phyloP scores from a whole-genome alignment of 1,140 invertebrate genomes.

The Prorops nasuta region DNA sequence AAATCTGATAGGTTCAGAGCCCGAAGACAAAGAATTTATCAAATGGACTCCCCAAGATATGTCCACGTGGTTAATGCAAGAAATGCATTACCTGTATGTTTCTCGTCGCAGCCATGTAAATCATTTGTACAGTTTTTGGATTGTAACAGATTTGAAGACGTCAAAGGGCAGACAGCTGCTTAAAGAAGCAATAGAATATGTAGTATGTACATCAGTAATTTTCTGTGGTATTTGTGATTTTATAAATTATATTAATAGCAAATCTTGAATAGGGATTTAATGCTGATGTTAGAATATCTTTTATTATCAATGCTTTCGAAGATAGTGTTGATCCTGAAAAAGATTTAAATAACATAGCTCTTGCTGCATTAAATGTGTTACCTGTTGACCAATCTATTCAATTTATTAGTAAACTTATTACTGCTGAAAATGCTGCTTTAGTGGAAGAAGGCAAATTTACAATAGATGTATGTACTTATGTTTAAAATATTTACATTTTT shows the following conservation, averaged over 20 bases:
- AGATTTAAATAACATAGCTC: constrained; percentile 43
- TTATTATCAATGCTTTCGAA: constrained; percentile 39
- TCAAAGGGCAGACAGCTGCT: constrained; percentile 70
- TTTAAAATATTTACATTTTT: not conserved
- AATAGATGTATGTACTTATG: constrained; percentile 32
- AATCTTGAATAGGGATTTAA: constrained; percentile 58
- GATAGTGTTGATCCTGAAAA: constrained; percentile 13
- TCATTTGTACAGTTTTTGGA: constrained; percentile 80
- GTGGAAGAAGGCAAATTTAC: constrained; percentile 29
- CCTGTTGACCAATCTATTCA: constrained; percentile 33
- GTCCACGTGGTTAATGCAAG: constrained; percentile 71
- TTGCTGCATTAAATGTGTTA: constrained; percentile 39
- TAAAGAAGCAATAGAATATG: constrained; percentile 75
- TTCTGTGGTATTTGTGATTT: not conserved
- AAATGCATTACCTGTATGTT: constrained; percentile 67
- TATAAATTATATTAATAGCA: not conserved
- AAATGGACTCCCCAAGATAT: constrained; percentile 62
- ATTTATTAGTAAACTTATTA: constrained; percentile 39
- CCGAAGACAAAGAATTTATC: constrained; percentile 51
- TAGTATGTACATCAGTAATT: constrained; percentile 65
- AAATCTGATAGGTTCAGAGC: constrained; percentile 69
- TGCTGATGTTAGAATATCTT: constrained; percentile 36
- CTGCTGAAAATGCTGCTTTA: constrained; percentile 28
- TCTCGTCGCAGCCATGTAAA: constrained; percentile 45
- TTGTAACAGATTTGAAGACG: constrained; percentile 81